Conservation (phyloP, 1,140 invertebrate genomes). For the Cherax quadricarinatus region DNA sequence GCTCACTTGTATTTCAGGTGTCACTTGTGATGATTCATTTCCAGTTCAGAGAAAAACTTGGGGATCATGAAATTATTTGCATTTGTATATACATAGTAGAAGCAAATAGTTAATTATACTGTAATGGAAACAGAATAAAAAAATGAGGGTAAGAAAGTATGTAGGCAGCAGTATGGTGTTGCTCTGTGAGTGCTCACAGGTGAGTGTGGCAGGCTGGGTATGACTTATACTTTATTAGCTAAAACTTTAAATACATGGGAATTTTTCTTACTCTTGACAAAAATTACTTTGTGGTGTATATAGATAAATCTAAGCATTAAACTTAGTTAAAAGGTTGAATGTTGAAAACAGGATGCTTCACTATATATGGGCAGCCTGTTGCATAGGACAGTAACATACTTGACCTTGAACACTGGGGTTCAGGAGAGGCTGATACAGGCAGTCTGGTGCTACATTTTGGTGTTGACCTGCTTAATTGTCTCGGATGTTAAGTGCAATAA, state of each 20-base stretch:
- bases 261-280: neutral
- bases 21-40: slow-evolving; percentile 55
- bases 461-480: slow-evolving; percentile 2
- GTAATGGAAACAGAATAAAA: slow-evolving; percentile 28
- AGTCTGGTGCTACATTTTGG: slow-evolving; percentile 59
- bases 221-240: neutral
- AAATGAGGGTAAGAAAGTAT: slow-evolving; percentile 42
- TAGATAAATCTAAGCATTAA: neutral
- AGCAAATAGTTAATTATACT: slow-evolving; percentile 47
- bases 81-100: slow-evolving; percentile 53
- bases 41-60: slow-evolving; percentile 64
- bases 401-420: slow-evolving; percentile 35
- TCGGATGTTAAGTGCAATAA: neutral
- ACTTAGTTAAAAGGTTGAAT: neutral
- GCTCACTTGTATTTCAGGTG: slow-evolving; percentile 58
- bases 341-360: neutral
- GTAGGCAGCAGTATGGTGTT: slow-evolving; percentile 40
- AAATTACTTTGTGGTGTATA: neutral
- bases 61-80: slow-evolving; percentile 49
- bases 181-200: slow-evolving; percentile 24
- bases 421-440: slow-evolving; percentile 63
- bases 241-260: neutral
- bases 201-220: slow-evolving; percentile 14
- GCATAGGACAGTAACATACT: slow-evolving; percentile 10
- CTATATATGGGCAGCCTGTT: neutral